Base-by-base conservation (phyloP, 1,140 invertebrate genomes). In the Pemphigus obesinymphae region DNA sequence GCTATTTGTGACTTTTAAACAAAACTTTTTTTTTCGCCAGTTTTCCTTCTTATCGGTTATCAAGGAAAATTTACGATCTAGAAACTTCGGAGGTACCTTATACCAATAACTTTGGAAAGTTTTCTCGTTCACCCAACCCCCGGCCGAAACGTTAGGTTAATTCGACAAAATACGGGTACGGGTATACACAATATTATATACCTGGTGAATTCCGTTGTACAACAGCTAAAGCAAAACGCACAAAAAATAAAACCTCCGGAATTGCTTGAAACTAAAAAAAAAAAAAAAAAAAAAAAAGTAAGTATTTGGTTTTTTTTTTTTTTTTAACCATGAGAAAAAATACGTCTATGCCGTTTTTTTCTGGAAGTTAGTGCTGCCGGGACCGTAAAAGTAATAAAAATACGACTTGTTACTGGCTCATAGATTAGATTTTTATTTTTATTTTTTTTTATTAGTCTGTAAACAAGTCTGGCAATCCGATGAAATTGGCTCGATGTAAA, bases 1-100 rank as follows among this genome's bases (percentile, higher is more conserved):
- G 55, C n/a, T 63, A 61, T 80, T 80, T 63, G 76, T 58, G 37
- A 80, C 55, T 80, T 80, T 80, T 80, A 61, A 61, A 80, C 55
- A 45, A 63, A 80, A 80, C 53, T 61, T 61, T 61, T 55, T 11
- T 45, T 80, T 63, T 58, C 45, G 26, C 45, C 45, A 10, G 10
- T 45, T 72, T 26, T 40, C 31, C n/a, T n/a, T 23, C 55, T 58
- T 78, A 63, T 80, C 76, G 53, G 75, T 58, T 58, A 78, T 63
- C 76, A 63, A n/a, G n/a, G 55, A 15, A 45, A 80, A 80, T 80
- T 80, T 63, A 63, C 76, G 76, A 80, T 63, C 55, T 26, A 23
- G 23, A 80, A 80, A 80, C 23, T 80, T 80, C 55, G 8, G n/a
- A 63, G 55, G 55, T 80, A 80, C n/a, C n/a, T n/a, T n/a, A n/a